phyloP scores from a whole-genome alignment of 2,888 invertebrate species.

The Sphecodes monilicornis region DNA sequence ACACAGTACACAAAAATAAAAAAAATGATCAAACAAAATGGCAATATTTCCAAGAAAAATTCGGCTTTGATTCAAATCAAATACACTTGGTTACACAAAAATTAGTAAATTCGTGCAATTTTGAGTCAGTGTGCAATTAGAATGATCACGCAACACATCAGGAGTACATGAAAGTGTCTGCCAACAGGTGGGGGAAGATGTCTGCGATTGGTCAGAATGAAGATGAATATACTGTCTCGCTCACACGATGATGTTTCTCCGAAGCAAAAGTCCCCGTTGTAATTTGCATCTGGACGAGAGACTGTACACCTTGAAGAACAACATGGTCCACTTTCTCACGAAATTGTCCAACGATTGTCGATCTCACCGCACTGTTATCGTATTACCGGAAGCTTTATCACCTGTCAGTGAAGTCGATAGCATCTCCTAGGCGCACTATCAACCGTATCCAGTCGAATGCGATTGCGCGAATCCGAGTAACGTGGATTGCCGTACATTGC shows the following conservation, averaged over 20 bases:
- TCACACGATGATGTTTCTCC: neutral
- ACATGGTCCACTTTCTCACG: neutral
- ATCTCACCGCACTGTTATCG: slow-evolving; percentile 6
- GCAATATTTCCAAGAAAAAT: no score
- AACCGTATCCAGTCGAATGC: neutral
- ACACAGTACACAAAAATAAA: no score
- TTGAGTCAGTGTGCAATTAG: neutral
- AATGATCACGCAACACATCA: neutral
- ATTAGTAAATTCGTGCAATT: no score
- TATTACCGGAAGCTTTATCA: neutral
- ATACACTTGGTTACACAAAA: no score
- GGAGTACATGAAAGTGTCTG: neutral
- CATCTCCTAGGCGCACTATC: neutral
- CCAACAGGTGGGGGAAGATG: neutral
- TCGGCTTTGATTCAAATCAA: no score
- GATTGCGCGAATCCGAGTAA: neutral
- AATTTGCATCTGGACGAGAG: neutral
- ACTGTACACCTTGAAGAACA: neutral
- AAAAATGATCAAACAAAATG: no score
- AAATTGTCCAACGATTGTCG: neutral
- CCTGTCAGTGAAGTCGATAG: neutral
- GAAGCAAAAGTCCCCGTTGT: neutral
- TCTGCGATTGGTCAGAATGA: neutral
- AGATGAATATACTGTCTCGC: neutral
- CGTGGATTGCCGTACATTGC: neutral